Conservation (phyloP, 2,888 invertebrate genomes). For the Girardia tigrina region DNA sequence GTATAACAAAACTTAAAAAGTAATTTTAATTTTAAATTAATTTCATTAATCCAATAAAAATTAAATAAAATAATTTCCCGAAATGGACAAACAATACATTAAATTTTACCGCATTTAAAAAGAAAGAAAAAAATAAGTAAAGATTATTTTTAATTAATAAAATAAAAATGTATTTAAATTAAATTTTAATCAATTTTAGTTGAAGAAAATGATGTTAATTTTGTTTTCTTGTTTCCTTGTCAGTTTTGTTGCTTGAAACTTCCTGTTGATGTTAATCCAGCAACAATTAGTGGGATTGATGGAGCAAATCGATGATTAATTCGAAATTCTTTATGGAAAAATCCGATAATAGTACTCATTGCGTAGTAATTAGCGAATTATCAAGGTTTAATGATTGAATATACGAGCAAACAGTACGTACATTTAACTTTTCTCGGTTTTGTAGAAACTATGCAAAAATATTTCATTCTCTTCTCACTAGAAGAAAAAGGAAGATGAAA, state of each 20-base stretch:
- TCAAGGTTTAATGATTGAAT: not conserved
- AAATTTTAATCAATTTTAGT: not conserved
- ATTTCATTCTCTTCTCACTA: not conserved
- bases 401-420: not conserved
- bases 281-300: slow-evolving; percentile 19
- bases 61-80: too few species aligned
- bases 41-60: too few species aligned
- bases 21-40: too few species aligned
- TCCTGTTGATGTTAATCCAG: slow-evolving; percentile 1
- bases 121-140: not conserved
- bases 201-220: slow-evolving; percentile 6
- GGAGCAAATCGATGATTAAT: not conserved
- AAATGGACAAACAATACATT: not conserved
- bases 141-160: not conserved
- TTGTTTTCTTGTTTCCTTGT: slow-evolving; percentile 19
- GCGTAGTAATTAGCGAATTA: not conserved
- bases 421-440: not conserved
- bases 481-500: not conserved
- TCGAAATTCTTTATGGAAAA: slow-evolving; percentile 18
- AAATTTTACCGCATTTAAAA: too few species aligned
- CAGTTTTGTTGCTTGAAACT: not conserved
- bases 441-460: not conserved
- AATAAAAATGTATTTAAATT: not conserved
- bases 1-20: too few species aligned
- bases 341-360: slow-evolving; percentile 1